Percentiles rank a stretch among this genome's conserved stretches.
phyloP scores from a whole-genome alignment of 2,888 invertebrate genomes.

The Nowickia ferox region DNA sequence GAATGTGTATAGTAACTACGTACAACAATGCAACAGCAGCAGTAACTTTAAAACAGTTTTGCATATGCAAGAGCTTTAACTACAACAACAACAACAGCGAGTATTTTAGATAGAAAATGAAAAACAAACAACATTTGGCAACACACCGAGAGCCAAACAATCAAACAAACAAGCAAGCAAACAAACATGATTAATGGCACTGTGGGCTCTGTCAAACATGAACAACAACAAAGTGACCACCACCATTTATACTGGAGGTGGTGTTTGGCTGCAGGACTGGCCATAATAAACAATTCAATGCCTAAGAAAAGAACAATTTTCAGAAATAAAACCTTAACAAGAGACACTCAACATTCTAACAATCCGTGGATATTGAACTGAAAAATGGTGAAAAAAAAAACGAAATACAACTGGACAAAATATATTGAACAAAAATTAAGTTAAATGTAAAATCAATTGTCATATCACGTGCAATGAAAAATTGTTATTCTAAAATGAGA shows the following conservation, averaged over 20 bases:
- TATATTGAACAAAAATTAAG: constrained; percentile 67
- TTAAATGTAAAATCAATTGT: constrained; percentile 72
- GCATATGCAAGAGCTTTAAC: constrained; percentile 55
- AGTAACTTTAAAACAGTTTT: constrained; percentile 42
- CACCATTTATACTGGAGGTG: constrained; percentile 56
- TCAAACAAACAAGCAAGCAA: constrained; percentile 50
- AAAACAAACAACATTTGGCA: constrained; percentile 65
- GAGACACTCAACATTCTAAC: constrained; percentile 60
- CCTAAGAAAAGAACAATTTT: constrained; percentile 56
- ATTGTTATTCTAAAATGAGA: constrained; percentile 67
- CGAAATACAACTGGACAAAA: constrained; percentile 1
- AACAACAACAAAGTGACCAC: constrained; percentile 59
- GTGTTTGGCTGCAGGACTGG: constrained; percentile 35
- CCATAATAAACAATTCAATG: constrained; percentile 53
- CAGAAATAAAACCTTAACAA: constrained; percentile 54
- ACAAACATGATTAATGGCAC: constrained; percentile 69
- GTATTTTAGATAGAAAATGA: constrained; percentile 16
- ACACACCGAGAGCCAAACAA: constrained; percentile 47
- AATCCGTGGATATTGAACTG: constrained; percentile 40
- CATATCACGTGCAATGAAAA: constrained; percentile 72
- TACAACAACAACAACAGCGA: constrained; percentile 9
- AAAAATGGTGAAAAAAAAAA: constrained; percentile 3
- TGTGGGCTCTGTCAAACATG: constrained; percentile 64
- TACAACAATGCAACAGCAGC: constrained; percentile 22
- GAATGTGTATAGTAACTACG: constrained; percentile 19